Evolutionary conservation across 1,140 invertebrate species (phyloP).

Genomic region (Megathymus violae): DNA sequence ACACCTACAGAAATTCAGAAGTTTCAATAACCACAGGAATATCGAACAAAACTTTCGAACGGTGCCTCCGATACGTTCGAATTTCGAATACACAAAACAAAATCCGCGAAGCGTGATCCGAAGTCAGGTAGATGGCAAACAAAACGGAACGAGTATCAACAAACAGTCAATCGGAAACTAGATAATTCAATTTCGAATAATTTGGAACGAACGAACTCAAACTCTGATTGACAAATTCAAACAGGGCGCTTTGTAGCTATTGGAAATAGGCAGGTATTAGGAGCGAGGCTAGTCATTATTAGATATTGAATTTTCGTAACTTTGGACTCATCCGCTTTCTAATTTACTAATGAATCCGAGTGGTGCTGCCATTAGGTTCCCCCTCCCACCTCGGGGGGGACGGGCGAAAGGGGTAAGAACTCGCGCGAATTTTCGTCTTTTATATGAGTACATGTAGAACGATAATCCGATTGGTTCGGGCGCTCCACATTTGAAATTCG

Average conservation of each 20-base stretch:
- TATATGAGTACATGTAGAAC: constrained; percentile 77
- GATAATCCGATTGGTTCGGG: constrained; percentile 80
- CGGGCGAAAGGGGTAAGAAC: constrained; percentile 71
- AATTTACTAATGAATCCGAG: constrained; percentile 84
- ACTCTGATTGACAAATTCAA: constrained; percentile 75
- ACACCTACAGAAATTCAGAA: constrained; percentile 7
- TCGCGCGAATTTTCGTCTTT: constrained; percentile 76
- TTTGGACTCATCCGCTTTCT: constrained; percentile 84
- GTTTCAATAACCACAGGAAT: constrained; percentile 20
- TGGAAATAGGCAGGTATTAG: constrained; percentile 75
- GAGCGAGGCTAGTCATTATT: constrained; percentile 81
- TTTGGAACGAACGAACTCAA: constrained; percentile 62
- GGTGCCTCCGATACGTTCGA: constrained; percentile 37
- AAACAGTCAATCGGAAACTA: constrained; percentile 77
- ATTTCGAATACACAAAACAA: constrained; percentile 52
- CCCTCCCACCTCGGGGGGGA: constrained; percentile 44
- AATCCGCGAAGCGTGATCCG: constrained; percentile 54
- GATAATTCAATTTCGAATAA: constrained; percentile 76
- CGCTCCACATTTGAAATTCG: constrained; percentile 76
- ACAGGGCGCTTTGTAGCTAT: constrained; percentile 57
- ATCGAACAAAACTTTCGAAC: not conserved
- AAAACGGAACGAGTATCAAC: constrained; percentile 57
- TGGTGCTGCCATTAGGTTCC: constrained; percentile 76
- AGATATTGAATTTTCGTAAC: constrained; percentile 84
- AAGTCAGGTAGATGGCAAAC: constrained; percentile 59